phyloP scores from a whole-genome alignment of 2,888 invertebrate species.

The Ectemnius lituratus region DNA sequence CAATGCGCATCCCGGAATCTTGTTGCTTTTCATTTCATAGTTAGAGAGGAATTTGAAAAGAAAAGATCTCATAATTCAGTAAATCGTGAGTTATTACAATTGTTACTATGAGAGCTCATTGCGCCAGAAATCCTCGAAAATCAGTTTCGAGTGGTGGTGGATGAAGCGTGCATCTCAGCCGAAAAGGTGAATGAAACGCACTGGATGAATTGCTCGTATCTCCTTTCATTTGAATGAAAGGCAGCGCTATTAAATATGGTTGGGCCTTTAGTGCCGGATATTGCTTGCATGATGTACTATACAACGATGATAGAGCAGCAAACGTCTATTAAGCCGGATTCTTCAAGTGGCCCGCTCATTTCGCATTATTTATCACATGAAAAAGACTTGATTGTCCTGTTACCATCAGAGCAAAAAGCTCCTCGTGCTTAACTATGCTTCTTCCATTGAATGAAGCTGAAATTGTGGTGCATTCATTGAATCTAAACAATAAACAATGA shows the following conservation, averaged over 20 bases:
- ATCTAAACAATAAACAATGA: no score
- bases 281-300: slow-evolving; percentile 42
- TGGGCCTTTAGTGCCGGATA: slow-evolving; percentile 49
- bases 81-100: neutral
- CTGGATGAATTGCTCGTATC: slow-evolving; percentile 34
- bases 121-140: neutral
- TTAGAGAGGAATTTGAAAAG: neutral
- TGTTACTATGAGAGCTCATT: neutral
- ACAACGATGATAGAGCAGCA: slow-evolving; percentile 31
- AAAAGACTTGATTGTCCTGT: neutral
- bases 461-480: no score
- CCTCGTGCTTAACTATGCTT: neutral
- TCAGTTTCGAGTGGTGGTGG: neutral
- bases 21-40: neutral
- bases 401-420: neutral
- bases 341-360: slow-evolving; percentile 18
- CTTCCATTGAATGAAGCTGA: neutral
- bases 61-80: neutral
- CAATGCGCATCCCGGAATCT: neutral
- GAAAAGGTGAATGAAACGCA: slow-evolving; percentile 37
- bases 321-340: slow-evolving; percentile 38
- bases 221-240: slow-evolving; percentile 53
- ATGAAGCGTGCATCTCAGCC: neutral
- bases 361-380: neutral
- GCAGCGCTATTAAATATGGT: slow-evolving; percentile 40